Base-by-base conservation (phyloP, 2,797 vertebrate species). In the Crypturellus tataupa region DNA sequence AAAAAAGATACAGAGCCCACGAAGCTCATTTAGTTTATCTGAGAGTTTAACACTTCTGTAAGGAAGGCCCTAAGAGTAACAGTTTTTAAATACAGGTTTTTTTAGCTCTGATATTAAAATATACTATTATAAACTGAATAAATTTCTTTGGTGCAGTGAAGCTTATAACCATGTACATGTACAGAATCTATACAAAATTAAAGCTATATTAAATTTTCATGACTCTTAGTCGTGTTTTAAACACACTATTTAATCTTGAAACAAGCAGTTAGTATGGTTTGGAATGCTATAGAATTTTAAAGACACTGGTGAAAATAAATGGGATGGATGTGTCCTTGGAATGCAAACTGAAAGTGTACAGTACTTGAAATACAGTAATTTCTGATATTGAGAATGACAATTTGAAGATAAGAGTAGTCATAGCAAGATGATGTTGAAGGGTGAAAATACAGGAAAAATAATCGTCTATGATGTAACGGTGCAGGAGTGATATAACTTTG, bases 121-220 rank as follows among this genome's bases (percentile, higher is more conserved):
- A 82, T 49, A 35, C 5, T 47, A 1, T 64, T 71, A 51, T 44
- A 73, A 73, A 67, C 0, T 12, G 55, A 85, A 90, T 16, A 29
- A 8, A 8, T 51, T 90, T n/a, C 33, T 94, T 91, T 91, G 92
- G 33, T 51, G 14, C 6, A 62, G 9, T 71, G 17, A 39, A 82
- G 10, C 4, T 80, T 62, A 84, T 63, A 87, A 67, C 8, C 8
- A 27, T 53, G 10, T 33, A 93, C 46, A 72, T 71, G 65, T 86
- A 86, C 23, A 89, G 14, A 93, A 89, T 78, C 13, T 78, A 44
- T 77, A 89, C 16, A 91, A 96, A 97, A 88, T 94, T 97, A 95
- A 95, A 85, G 25, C 12, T 79, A 21, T 20, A 85, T 80, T 95
- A 84, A 80, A 65, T 90, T 93, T 95, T 90, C 70, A 80, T 94